Conservation (phyloP, 2,797 vertebrate genomes). For the Menidia menidia region DNA sequence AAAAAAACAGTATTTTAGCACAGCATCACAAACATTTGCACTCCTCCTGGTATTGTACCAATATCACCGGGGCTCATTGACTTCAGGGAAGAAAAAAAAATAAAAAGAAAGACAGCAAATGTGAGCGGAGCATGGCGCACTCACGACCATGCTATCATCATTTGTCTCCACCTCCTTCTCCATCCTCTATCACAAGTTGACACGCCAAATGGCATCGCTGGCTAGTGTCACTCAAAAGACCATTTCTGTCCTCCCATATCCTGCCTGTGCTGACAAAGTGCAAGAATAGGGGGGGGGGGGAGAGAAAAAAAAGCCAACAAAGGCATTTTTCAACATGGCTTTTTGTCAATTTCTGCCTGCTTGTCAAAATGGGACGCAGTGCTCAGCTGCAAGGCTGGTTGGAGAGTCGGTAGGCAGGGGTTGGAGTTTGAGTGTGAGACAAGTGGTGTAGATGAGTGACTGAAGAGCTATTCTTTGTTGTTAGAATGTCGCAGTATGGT, state of each 20-base stretch:
- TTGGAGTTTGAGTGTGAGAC: conserved; percentile 53
- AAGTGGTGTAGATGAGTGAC: conserved; percentile 39
- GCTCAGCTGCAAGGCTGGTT: conserved; percentile 50
- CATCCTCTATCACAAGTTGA: conserved; percentile 69
- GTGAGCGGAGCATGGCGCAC: conserved; percentile 54
- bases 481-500: conserved; percentile 20
- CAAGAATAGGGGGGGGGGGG: conserved; percentile 46
- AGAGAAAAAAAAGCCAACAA: conserved; percentile 41
- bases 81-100: conserved; percentile 30
- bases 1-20: background rate
- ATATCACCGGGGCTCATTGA: conserved; percentile 52
- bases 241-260: conserved; percentile 77
- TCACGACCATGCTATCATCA: conserved; percentile 72
- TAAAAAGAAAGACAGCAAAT: conserved; percentile 32
- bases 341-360: conserved; percentile 75
- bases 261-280: conserved; percentile 70
- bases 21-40: conserved; percentile 28
- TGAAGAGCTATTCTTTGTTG: conserved; percentile 53
- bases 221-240: conserved; percentile 82
- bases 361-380: conserved; percentile 65
- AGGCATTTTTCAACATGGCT: conserved; percentile 69
- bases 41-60: conserved; percentile 19
- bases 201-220: conserved; percentile 70
- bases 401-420: conserved; percentile 58
- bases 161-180: conserved; percentile 74